Conservation (phyloP, 1,140 invertebrate species). For the Cyclina sinensis region DNA sequence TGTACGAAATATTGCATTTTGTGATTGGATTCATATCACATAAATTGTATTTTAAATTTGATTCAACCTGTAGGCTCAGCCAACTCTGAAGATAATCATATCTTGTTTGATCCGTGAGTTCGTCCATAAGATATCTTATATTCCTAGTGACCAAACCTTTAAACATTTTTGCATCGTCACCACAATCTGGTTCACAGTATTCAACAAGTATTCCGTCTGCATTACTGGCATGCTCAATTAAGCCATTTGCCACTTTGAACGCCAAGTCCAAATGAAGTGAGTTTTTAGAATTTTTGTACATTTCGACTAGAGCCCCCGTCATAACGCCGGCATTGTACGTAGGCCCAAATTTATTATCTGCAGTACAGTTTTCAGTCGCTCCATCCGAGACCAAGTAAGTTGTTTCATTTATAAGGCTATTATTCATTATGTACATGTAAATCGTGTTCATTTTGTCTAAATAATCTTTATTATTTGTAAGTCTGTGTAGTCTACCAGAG, state of each 20-base stretch:
- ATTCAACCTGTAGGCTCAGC: slow-evolving; percentile 69
- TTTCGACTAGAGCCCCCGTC: slow-evolving; percentile 70
- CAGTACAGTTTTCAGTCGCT: slow-evolving; percentile 30
- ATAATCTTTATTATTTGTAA: slow-evolving; percentile 61
- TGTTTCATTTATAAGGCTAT: slow-evolving; percentile 68
- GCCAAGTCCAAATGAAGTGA: slow-evolving; percentile 62
- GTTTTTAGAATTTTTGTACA: slow-evolving; percentile 69
- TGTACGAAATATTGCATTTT: slow-evolving; percentile 72
- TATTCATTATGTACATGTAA: slow-evolving; percentile 68
- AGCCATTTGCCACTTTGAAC: slow-evolving; percentile 60
- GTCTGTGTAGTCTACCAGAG: slow-evolving; percentile 67
- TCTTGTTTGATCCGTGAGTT: slow-evolving; percentile 27
- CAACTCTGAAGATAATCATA: slow-evolving; percentile 61
- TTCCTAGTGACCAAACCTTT: slow-evolving; percentile 75
- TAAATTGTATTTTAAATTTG: slow-evolving; percentile 63
- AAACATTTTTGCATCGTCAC: slow-evolving; percentile 72
- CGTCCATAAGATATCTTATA: slow-evolving; percentile 73
- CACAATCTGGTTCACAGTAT: slow-evolving; percentile 72
- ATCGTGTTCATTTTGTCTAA: slow-evolving; percentile 60
- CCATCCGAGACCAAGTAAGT: slow-evolving; percentile 70
- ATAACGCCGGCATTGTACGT: slow-evolving; percentile 73
- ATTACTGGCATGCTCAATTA: slow-evolving; percentile 67
- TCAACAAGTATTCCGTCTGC: slow-evolving; percentile 68
- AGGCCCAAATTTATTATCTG: slow-evolving; percentile 54
- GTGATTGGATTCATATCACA: slow-evolving; percentile 71